Conservation (phyloP, 2,113 vertebrate genomes). For the Ageneiosus marmoratus region DNA sequence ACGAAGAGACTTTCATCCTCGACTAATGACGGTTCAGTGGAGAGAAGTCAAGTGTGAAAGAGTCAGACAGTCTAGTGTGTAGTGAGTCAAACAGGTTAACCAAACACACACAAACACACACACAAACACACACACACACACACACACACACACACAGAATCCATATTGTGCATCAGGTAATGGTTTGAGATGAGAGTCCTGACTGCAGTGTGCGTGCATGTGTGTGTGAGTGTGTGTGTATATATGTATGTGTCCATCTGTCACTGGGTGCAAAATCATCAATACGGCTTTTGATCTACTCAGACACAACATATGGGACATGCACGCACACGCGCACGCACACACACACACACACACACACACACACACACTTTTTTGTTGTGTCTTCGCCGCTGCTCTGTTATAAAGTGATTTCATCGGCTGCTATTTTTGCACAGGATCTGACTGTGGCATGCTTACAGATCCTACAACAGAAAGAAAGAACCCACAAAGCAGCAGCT, state of each 20-base stretch:
- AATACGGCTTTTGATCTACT: conserved; percentile 59
- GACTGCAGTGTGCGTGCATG: conserved; percentile 34
- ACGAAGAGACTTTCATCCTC: not conserved
- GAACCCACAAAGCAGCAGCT: not conserved
- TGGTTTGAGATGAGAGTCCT: conserved; percentile 36
- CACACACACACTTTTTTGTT: not conserved
- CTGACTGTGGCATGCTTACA: not conserved
- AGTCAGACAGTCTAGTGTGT: not conserved
- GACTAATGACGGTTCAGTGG: conserved; percentile 12
- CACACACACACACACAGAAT: conserved; percentile 13
- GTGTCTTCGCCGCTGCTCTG: too few relatives aligned
- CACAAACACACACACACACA: not conserved
- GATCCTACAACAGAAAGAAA: not conserved
- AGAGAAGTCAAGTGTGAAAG: conserved; percentile 7
- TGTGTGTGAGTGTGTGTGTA: conserved; percentile 14
- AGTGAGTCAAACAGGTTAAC: not conserved
- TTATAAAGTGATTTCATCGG: not conserved
- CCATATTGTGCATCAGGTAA: conserved; percentile 4
- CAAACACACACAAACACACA: not conserved
- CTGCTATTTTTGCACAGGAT: not conserved
- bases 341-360: not conserved
- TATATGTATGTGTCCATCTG: conserved; percentile 58
- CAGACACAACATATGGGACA: conserved; percentile 59
- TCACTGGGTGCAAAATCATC: conserved; percentile 47
- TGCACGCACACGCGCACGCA: not conserved